Evolutionary conservation across 2,113 vertebrate genomes (phyloP), one percentile per base, ranked within the genome.

Genomic region (Lynx canadensis): DNA sequence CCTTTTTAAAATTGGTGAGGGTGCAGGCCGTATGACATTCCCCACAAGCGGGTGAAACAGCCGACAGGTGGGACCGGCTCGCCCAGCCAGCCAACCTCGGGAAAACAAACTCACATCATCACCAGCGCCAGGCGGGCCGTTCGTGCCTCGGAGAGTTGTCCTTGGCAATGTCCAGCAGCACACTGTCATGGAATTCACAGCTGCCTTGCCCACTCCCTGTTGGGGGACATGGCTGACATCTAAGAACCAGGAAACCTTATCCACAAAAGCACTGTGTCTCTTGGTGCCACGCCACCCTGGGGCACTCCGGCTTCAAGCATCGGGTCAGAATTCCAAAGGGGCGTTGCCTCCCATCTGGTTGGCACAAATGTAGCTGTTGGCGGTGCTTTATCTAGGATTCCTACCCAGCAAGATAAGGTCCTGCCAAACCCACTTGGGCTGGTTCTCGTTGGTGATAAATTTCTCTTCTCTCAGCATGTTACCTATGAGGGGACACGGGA

Each of bases 251-350:
- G 95, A 97, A 98, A 90, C 52, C 95, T 97, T 97, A 97, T 98
- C 95, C 98, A 73, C 55, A 91, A 79, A 86, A 23, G 73, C 91
- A 81, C 0, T 98, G 93, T 97, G 86, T 98, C 73, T 60, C 27
- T 97, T 98, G 98, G 97, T 96, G 97, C n/a, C 8, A 82, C 93
- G 93, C 97, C 97, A 97, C 68, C 89, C 52, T n/a, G 52, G 85
- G 85, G 88, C 1, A 0, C 82, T 90, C 52, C 25, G 78, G 68
- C 82, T 91, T 88, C 60, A 33, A 81, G 85, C 79, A 25, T 50
- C 33, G 13, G 74, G 63, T 95, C 96, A 89, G 86, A 81, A 97
- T 95, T 86, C 96, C 93, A 95, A 41, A 93, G 50, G 73, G 96
- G 78, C 76, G 97, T 97, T 81, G 31, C 93, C 86, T 94, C 93